Evolutionary conservation across 1,140 invertebrate genomes (phyloP), one percentile per base, ranked within the genome.

Genomic region (Carposina sasakii): DNA sequence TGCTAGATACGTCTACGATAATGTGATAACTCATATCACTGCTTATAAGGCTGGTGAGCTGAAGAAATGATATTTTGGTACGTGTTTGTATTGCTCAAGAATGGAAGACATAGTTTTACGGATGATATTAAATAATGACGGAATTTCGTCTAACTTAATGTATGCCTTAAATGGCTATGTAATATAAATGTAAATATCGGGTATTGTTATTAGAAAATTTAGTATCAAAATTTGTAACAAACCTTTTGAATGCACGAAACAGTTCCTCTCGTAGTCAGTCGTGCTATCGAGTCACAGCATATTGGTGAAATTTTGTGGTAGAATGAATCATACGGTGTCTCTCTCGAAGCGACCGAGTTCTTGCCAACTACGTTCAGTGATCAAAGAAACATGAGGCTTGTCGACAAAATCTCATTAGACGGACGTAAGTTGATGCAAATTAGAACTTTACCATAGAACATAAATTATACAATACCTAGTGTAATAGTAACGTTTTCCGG

Each of bases 201-300:
- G n/a, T n/a, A n/a, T 66, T 61, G 64, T 60, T 57, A 54, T 63
- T 63, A 62, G 49, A 62, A 72, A 41, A 48, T 60, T 58, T 68
- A 67, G 67, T 60, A 63, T 78, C 71, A 71, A 83, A 78, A 77
- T 78, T 64, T 76, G 67, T 76, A 78, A 74, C 61, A 67, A 73
- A 68, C 51, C 58, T 59, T 60, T 55, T 54, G 60, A 71, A 76
- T 74, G 81, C 81, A 84, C 81, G 81, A 81, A 70, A 79, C 72
- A 84, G 81, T 84, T 84, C 81, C 81, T 84, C 70, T 75, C 48
- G 63, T 81, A 81, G 77, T 77, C 66, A 44, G 68, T 77, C 76
- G 76, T 79, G 76, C 78, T 71, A 52, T 67, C 61, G 72, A 69
- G 61, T 68, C 73, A 66, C 69, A 68, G 52, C 44, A 63, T n/a